A percentile compares a stretch with the other conserved stretches of the same genome.
phyloP scores from a whole-genome alignment of 2,888 invertebrate genomes.

The Spialia ferax region DNA sequence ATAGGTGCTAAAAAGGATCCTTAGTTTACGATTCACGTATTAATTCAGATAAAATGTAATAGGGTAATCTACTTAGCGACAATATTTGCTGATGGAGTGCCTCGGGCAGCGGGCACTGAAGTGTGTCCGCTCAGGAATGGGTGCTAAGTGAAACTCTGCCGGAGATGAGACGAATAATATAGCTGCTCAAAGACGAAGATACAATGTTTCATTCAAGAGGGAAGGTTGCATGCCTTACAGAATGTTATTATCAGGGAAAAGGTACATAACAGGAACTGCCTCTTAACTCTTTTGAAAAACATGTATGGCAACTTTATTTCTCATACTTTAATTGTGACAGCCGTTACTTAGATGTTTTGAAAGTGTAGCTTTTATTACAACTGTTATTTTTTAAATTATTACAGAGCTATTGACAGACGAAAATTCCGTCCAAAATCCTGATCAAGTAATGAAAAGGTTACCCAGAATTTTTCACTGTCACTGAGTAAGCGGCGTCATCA shows the following conservation, averaged over 20 bases:
- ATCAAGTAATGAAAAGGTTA: conserved; percentile 17
- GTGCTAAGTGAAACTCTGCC: conserved; percentile 72
- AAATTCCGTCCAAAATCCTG: conserved; percentile 12
- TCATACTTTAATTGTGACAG: too few relatives aligned
- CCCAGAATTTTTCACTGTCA: conserved; percentile 17
- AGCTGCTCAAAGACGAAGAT: conserved; percentile 15
- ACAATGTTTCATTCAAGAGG: conserved; percentile 32
- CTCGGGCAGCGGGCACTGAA: conserved; percentile 59
- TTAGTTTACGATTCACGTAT: background rate
- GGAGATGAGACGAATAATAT: conserved; percentile 40
- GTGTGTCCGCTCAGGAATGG: conserved; percentile 59
- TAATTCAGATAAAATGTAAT: conserved; percentile 23
- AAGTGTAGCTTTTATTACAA: too few relatives aligned
- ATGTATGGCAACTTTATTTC: too few relatives aligned
- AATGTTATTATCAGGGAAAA: too few relatives aligned
- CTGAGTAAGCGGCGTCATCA: conserved; percentile 32
- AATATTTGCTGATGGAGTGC: conserved; percentile 28
- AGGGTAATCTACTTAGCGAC: conserved; percentile 23
- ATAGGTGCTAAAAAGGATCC: background rate
- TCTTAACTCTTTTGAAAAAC: too few relatives aligned
- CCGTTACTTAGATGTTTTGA: too few relatives aligned
- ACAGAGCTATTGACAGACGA: background rate
- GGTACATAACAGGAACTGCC: too few relatives aligned
- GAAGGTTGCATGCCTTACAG: conserved; percentile 3
- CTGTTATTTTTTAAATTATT: too few relatives aligned